A percentile compares a stretch with the other conserved stretches of the same genome.
Evolutionary conservation across 2,797 vertebrate species (phyloP).

Genomic region (Esox lucius): DNA sequence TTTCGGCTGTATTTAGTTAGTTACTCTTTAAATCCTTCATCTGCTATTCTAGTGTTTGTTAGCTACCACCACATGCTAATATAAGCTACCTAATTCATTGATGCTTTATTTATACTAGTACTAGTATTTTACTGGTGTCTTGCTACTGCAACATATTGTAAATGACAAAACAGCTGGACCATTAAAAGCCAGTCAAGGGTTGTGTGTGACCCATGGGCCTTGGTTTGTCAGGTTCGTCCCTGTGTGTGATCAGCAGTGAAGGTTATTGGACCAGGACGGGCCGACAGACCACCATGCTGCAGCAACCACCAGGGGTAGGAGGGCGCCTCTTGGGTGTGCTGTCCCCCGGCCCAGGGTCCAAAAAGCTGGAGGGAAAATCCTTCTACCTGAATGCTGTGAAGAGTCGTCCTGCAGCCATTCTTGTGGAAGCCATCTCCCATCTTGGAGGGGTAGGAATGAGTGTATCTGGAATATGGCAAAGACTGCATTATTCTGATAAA

Average conservation of each 20-base stretch:
- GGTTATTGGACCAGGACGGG: conserved; percentile 11
- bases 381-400: conserved; percentile 85
- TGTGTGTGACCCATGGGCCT: background rate
- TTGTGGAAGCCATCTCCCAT: conserved; percentile 72
- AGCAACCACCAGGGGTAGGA: conserved; percentile 34
- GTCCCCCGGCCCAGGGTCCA: conserved; percentile 54
- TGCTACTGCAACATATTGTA: no score
- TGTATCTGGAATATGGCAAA: background rate
- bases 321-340: conserved; percentile 55
- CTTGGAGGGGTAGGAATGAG: conserved; percentile 80
- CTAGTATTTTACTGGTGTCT: no score
- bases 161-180: no score
- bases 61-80: no score
- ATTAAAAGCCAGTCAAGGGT: background rate
- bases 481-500: no score
- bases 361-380: conserved; percentile 78
- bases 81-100: no score
- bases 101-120: no score
- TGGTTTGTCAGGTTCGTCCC: background rate
- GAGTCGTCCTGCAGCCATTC: conserved; percentile 68
- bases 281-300: conserved; percentile 48
- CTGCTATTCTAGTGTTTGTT: no score
- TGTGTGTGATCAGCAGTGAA: background rate
- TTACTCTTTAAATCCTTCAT: no score
- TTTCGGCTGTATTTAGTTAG: no score